Evolutionary conservation across 37 sponge, comb jelly and placozoan genomes (phyloP).

Genomic region (Agelas oroides): DNA sequence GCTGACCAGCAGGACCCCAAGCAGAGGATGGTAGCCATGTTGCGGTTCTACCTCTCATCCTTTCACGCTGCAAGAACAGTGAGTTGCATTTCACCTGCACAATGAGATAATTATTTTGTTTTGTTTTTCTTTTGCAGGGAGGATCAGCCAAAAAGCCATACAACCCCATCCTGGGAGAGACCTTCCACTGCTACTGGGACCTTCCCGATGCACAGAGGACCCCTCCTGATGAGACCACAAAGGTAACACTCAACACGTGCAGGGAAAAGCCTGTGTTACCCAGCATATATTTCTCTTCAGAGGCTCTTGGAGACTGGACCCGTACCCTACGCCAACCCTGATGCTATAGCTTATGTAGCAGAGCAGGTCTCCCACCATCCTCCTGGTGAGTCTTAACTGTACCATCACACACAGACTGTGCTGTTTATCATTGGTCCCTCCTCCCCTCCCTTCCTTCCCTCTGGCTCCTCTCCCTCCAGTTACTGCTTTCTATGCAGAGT

Average conservation of each 20-base stretch:
- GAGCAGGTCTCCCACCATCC: constrained; percentile 99
- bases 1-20: constrained; percentile 70
- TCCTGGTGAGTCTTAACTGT: constrained; percentile 58
- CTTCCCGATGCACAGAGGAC: constrained; percentile 62
- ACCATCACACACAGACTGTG: no score
- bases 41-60: constrained; percentile 89
- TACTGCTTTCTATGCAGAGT: constrained; percentile 96
- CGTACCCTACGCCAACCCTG: constrained; percentile 73
- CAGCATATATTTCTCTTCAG: constrained; percentile 9
- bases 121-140: no score
- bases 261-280: no score
- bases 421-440: no score
- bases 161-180: constrained; percentile 98
- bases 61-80: constrained; percentile 95
- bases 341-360: constrained; percentile 86
- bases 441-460: neutral
- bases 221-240: constrained; percentile 32
- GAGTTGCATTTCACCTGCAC: neutral
- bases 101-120: no score
- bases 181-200: constrained; percentile 95
- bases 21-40: constrained; percentile 80
- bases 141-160: constrained; percentile 97
- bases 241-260: constrained; percentile 33
- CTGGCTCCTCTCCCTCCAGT: no score
- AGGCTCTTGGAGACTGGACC: constrained; percentile 73